These are phyloP conservation scores for Varanus salvator DNA, from an alignment of 2,113 vertebrate genomes.

Conservation along the genomic window DNA sequence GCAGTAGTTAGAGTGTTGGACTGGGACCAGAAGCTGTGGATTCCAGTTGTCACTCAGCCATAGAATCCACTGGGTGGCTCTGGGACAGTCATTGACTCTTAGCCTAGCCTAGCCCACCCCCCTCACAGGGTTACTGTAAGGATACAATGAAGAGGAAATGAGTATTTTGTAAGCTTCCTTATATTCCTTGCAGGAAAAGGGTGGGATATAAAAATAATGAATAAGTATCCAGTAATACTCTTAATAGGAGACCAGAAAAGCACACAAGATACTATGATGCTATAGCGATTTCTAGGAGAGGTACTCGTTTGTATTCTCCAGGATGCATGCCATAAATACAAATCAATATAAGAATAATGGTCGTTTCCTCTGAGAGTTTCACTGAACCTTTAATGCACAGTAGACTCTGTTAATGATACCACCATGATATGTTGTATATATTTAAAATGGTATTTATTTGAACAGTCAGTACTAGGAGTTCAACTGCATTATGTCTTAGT, in stretches of 20 bases:
- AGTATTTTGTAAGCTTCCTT: too few species aligned
- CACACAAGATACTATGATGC: background rate
- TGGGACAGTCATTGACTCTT: too few species aligned
- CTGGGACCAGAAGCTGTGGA: too few species aligned
- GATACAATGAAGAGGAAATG: too few species aligned
- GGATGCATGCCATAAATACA: conserved; percentile 1
- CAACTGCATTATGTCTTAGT: background rate
- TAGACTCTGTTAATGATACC: conserved; percentile 32
- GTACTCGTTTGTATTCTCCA: conserved; percentile 7
- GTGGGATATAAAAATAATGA: too few species aligned
- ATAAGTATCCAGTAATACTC: background rate
- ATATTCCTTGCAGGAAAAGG: too few species aligned
- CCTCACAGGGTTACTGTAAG: too few species aligned
- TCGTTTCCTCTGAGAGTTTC: conserved; percentile 45
- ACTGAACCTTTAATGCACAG: conserved; percentile 22
- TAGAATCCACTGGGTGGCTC: too few species aligned
- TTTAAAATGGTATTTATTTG: conserved; percentile 34
- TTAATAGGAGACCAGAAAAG: conserved; percentile 3
- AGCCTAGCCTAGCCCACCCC: too few species aligned
- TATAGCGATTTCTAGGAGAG: conserved; percentile 19
- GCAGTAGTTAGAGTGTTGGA: too few species aligned
- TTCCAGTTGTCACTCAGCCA: too few species aligned
- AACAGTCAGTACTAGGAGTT: conserved; percentile 27
- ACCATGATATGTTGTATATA: conserved; percentile 9
- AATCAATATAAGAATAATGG: conserved; percentile 32